Evolutionary conservation across 2,113 vertebrate genomes (phyloP).

Genomic region (Mellivora capensis): DNA sequence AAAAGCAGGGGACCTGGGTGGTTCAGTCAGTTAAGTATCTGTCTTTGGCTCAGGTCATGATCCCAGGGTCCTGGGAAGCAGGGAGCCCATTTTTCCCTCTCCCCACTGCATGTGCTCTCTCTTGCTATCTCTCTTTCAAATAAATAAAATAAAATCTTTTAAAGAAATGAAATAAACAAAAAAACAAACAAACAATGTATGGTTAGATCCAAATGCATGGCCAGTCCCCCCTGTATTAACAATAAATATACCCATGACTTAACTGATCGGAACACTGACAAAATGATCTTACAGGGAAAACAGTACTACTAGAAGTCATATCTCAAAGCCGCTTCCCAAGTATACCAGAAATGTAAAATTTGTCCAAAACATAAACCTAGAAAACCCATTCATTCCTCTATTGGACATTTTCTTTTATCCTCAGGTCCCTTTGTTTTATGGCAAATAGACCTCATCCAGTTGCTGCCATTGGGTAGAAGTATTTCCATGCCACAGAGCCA

Average conservation of each 20-base stretch:
- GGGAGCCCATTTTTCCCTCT: not conserved
- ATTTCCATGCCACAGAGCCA: not conserved
- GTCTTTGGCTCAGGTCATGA: not conserved
- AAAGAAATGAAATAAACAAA: not conserved
- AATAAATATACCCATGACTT: not conserved
- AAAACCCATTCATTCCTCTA: not conserved
- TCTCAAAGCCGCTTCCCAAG: not conserved
- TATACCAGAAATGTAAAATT: not conserved
- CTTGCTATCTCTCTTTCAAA: not conserved
- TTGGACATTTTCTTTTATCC: not conserved
- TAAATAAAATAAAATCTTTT: not conserved
- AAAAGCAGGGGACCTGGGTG: not conserved
- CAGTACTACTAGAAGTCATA: not conserved
- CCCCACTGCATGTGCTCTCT: not conserved
- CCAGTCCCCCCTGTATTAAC: not conserved
- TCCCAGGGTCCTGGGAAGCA: not conserved
- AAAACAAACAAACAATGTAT: not conserved
- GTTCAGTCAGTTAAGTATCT: not conserved
- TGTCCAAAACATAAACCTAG: not conserved
- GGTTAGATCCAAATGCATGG: not conserved
- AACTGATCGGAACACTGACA: not conserved
- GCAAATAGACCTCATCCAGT: not conserved
- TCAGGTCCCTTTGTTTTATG: not conserved
- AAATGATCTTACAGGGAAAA: not conserved
- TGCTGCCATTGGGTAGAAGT: not conserved